These are phyloP conservation scores for Solea senegalensis DNA, from an alignment of 2,113 vertebrate species.

Conservation along the genomic window DNA sequence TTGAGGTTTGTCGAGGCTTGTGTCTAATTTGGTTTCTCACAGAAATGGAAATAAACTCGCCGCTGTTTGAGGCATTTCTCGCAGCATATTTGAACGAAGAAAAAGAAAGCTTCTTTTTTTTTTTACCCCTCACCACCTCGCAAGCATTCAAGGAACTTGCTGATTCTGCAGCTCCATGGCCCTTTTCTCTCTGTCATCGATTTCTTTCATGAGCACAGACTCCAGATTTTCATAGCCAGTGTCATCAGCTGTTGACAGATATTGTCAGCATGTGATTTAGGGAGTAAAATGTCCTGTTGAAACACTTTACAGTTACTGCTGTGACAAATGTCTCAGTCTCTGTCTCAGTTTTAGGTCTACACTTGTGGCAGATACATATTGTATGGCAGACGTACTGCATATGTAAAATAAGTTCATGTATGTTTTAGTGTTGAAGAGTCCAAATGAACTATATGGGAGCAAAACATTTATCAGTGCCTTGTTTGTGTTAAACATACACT, in stretches of 20 bases:
- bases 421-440: too few species aligned
- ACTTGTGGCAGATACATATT: neutral
- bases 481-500: too few species aligned
- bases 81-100: constrained; percentile 58
- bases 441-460: too few species aligned
- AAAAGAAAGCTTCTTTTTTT: constrained; percentile 40
- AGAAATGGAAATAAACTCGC: constrained; percentile 67
- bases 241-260: constrained; percentile 35
- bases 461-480: too few species aligned
- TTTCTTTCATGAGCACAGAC: constrained; percentile 2
- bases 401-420: neutral
- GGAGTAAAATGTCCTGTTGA: neutral
- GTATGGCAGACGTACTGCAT: neutral
- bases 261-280: constrained; percentile 13
- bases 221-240: constrained; percentile 12
- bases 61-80: constrained; percentile 69
- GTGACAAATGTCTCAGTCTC: neutral
- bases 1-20: constrained; percentile 62
- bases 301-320: neutral
- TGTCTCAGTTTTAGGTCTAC: neutral
- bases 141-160: constrained; percentile 59
- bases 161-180: neutral
- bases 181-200: neutral
- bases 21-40: constrained; percentile 69
- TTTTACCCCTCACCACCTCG: constrained; percentile 51